phyloP scores from a whole-genome alignment of 2,113 vertebrate species.

The Plectropomus leopardus region DNA sequence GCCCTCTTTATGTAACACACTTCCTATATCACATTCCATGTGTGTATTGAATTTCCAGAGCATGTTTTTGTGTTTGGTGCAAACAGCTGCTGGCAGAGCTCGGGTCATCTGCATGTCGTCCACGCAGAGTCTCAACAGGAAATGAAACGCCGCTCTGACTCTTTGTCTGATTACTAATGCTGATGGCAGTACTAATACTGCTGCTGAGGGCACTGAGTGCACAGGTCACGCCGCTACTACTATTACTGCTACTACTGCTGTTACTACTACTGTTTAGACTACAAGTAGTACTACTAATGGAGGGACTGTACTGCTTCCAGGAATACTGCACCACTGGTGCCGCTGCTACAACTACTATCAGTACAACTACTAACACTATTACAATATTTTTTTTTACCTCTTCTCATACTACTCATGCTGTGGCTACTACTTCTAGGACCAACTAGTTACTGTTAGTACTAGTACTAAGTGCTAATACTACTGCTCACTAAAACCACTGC shows the following conservation, averaged over 20 bases:
- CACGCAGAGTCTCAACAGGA: slow-evolving; percentile 10
- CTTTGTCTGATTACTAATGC: slow-evolving; percentile 14
- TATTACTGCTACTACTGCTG: background rate
- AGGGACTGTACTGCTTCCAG: too few species aligned
- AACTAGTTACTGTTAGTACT: too few species aligned
- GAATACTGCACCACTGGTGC: too few species aligned
- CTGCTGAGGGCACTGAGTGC: background rate
- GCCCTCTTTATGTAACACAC: slow-evolving; percentile 64
- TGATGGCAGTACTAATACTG: background rate
- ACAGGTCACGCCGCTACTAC: background rate
- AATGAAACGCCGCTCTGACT: background rate
- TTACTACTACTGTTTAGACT: too few species aligned
- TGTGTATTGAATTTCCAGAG: slow-evolving; percentile 47
- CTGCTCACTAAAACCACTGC: too few species aligned
- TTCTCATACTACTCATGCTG: too few species aligned
- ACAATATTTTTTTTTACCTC: too few species aligned
- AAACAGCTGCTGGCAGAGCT: slow-evolving; percentile 63
- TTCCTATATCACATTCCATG: slow-evolving; percentile 70
- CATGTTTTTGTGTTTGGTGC: slow-evolving; percentile 36
- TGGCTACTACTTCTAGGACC: too few species aligned
- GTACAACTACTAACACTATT: too few species aligned
- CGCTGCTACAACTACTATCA: too few species aligned
- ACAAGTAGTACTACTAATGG: too few species aligned
- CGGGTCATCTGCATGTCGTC: slow-evolving; percentile 7
- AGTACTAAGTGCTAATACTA: too few species aligned